These are phyloP conservation scores for Drosophila infuscata DNA, from an alignment of 2,888 invertebrate species.

Conservation along the genomic window DNA sequence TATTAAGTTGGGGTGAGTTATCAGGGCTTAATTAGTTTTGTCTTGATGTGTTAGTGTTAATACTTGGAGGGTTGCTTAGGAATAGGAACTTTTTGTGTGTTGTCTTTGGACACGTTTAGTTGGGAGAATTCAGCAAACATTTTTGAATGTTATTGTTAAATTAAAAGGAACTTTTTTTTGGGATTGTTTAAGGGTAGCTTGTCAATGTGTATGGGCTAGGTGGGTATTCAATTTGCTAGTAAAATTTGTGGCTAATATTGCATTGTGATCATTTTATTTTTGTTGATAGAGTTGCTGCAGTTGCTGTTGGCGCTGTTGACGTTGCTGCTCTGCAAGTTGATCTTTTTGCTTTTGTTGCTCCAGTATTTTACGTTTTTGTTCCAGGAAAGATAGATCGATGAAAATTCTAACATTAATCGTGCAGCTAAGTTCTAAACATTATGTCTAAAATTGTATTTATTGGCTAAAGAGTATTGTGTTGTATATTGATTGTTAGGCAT, in stretches of 20 bases:
- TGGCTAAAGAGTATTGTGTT: slow-evolving; percentile 50
- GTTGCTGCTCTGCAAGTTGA: slow-evolving; percentile 84
- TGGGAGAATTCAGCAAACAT: slow-evolving; percentile 66
- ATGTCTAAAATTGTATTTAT: slow-evolving; percentile 41
- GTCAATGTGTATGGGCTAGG: slow-evolving; percentile 42
- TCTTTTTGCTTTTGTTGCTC: slow-evolving; percentile 87
- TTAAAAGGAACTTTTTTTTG: slow-evolving; percentile 39
- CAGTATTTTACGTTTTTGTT: slow-evolving; percentile 89
- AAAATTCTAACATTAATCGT: slow-evolving; percentile 89
- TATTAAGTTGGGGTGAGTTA: slow-evolving; percentile 23
- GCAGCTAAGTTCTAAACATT: slow-evolving; percentile 83
- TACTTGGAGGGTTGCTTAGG: slow-evolving; percentile 24
- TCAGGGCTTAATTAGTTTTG: slow-evolving; percentile 28
- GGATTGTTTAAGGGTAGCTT: slow-evolving; percentile 26
- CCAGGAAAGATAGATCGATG: slow-evolving; percentile 93
- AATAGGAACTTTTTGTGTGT: slow-evolving; percentile 60
- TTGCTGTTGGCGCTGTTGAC: slow-evolving; percentile 82
- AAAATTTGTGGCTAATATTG: slow-evolving; percentile 45
- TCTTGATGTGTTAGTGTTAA: slow-evolving; percentile 26
- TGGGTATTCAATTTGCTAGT: slow-evolving; percentile 46
- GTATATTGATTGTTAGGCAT: slow-evolving; percentile 46
- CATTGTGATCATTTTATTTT: slow-evolving; percentile 62
- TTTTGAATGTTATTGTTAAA: slow-evolving; percentile 55
- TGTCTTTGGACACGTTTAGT: slow-evolving; percentile 58
- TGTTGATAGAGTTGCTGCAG: slow-evolving; percentile 85